Evolutionary conservation across 2,113 vertebrate genomes (phyloP).

Genomic region (Furnarius figulus): DNA sequence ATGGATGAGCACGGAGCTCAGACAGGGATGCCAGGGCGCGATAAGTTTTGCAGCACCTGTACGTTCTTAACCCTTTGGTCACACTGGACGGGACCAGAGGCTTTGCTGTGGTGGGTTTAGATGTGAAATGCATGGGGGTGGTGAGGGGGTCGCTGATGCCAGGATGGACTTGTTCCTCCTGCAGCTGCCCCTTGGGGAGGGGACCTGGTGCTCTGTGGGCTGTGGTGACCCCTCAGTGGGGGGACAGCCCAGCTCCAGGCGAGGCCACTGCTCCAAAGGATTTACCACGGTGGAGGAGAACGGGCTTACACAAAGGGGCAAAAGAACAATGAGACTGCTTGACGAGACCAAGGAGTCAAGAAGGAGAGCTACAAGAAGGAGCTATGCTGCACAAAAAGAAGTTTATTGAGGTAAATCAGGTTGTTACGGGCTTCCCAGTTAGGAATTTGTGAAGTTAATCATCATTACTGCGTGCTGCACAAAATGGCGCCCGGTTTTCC

Average conservation of each 20-base stretch:
- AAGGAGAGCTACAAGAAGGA: too few relatives aligned
- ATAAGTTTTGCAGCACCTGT: not conserved
- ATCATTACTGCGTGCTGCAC: too few relatives aligned
- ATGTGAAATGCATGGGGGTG: not conserved
- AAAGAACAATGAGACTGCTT: too few relatives aligned
- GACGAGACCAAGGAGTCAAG: too few relatives aligned
- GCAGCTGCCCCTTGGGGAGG: fast-evolving
- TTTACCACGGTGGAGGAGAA: not conserved
- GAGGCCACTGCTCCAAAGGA: fast-evolving
- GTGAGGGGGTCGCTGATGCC: not conserved
- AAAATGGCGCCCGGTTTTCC: too few relatives aligned
- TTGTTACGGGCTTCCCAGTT: too few relatives aligned
- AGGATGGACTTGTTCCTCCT: not conserved
- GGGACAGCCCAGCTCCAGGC: not conserved
- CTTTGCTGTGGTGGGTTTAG: not conserved
- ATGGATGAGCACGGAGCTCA: not conserved
- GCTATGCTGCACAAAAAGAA: too few relatives aligned
- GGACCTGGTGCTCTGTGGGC: too few relatives aligned
- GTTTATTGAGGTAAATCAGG: too few relatives aligned
- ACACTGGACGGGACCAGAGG: not conserved
- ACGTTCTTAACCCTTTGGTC: not conserved
- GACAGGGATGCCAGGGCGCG: not conserved
- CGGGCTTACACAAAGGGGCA: too few relatives aligned
- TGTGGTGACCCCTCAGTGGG: not conserved
- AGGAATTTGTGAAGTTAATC: too few relatives aligned